phyloP scores from a whole-genome alignment of 2,113 vertebrate species.

The Nestor notabilis region DNA sequence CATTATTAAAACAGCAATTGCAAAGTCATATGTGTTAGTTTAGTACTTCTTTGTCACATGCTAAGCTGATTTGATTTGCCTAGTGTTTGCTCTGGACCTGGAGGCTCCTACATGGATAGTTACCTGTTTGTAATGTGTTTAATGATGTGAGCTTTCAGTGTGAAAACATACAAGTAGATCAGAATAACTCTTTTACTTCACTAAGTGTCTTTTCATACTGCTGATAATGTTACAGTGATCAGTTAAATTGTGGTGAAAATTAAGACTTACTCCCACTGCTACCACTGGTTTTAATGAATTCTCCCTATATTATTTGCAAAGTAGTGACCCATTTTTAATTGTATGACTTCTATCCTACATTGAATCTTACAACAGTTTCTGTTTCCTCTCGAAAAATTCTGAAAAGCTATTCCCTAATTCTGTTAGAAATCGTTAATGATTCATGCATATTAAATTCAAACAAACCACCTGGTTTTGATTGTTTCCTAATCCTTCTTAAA shows the following conservation, averaged over 20 bases:
- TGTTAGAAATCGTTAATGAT: slow-evolving; percentile 21
- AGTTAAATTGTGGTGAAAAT: background rate
- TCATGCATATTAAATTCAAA: slow-evolving; percentile 44
- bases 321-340: background rate
- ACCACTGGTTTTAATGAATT: background rate
- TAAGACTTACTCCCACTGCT: background rate
- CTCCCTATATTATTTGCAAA: background rate
- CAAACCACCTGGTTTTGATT: slow-evolving; percentile 49
- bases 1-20: background rate
- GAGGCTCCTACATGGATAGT: background rate
- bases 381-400: slow-evolving; percentile 11
- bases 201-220: background rate
- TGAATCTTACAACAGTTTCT: slow-evolving; percentile 2
- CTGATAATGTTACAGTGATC: background rate
- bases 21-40: background rate
- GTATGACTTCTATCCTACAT: background rate
- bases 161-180: background rate
- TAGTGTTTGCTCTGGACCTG: background rate
- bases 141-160: background rate
- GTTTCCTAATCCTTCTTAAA: slow-evolving; percentile 44
- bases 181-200: background rate
- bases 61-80: background rate
- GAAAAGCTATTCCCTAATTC: slow-evolving; percentile 6
- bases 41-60: background rate
- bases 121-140: background rate